Conservation (phyloP, 2,113 vertebrate species). For the Lepidiolamprologus cunningtoni region DNA sequence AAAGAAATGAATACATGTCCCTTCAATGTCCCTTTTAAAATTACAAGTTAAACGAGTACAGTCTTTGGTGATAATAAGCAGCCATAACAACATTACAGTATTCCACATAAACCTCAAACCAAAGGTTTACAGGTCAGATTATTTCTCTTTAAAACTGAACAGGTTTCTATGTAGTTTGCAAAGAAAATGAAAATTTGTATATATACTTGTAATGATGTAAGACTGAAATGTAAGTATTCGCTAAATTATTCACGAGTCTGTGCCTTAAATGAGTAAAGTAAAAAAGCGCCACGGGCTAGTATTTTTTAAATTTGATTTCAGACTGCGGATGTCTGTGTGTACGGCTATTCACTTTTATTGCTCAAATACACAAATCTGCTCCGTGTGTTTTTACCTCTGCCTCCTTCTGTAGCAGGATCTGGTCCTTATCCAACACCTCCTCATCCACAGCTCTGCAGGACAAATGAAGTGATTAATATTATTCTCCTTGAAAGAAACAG, state of each 20-base stretch:
- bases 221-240: neutral
- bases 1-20: neutral
- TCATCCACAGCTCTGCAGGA: conserved; percentile 79
- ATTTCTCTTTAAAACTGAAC: neutral
- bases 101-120: neutral
- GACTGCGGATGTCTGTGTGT: fast-evolving
- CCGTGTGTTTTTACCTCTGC: conserved; percentile 75
- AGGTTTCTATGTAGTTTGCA: neutral
- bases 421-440: conserved; percentile 86
- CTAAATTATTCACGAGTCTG: neutral
- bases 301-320: fast-evolving
- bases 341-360: neutral
- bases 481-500: neutral
- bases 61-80: neutral
- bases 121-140: neutral
- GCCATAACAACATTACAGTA: neutral
- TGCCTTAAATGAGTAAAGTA: neutral
- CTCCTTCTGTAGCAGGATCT: conserved; percentile 90
- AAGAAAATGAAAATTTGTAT: neutral
- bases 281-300: neutral
- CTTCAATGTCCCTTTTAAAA: neutral
- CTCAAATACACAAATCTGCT: neutral
- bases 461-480: neutral
- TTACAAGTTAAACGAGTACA: neutral
- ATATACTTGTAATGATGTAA: neutral